These are phyloP conservation scores for Muscicapa adusta DNA, from an alignment of 2,113 vertebrate species.

Conservation along the genomic window DNA sequence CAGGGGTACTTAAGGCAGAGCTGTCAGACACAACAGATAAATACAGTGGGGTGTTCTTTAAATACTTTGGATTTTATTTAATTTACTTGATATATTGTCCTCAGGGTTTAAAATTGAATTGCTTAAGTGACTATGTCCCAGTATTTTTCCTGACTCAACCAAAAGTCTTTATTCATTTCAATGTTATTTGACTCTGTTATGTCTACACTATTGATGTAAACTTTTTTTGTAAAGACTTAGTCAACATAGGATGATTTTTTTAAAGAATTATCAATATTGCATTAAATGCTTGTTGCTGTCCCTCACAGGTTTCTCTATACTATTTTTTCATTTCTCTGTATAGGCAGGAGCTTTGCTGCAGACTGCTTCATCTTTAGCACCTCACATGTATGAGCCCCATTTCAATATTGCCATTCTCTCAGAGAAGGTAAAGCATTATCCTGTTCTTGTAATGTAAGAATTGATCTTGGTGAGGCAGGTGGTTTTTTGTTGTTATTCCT, in stretches of 20 bases:
- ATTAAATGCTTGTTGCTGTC: not conserved
- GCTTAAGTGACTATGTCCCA: not conserved
- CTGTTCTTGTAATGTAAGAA: not conserved
- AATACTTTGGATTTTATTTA: not conserved
- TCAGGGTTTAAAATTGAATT: not conserved
- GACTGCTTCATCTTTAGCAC: constrained; percentile 86
- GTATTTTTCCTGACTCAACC: not conserved
- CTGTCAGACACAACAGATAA: not conserved
- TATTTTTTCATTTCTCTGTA: not conserved
- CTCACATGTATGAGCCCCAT: constrained; percentile 95
- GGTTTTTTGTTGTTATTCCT: not conserved
- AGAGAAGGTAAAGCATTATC: constrained; percentile 82
- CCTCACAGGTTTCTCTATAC: not conserved
- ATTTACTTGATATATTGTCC: not conserved
- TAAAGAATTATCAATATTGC: not conserved
- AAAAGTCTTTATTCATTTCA: not conserved
- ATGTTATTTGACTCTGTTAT: not conserved
- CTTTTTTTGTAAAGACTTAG: not conserved
- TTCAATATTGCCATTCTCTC: constrained; percentile 91
- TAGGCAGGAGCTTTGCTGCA: constrained; percentile 93
- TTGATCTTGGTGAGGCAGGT: not conserved
- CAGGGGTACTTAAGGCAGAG: not conserved
- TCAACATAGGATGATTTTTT: not conserved
- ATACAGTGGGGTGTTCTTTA: not conserved
- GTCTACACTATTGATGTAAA: not conserved